Base-by-base conservation (phyloP, 1,140 invertebrate species). In the Trichogramma pretiosum region DNA sequence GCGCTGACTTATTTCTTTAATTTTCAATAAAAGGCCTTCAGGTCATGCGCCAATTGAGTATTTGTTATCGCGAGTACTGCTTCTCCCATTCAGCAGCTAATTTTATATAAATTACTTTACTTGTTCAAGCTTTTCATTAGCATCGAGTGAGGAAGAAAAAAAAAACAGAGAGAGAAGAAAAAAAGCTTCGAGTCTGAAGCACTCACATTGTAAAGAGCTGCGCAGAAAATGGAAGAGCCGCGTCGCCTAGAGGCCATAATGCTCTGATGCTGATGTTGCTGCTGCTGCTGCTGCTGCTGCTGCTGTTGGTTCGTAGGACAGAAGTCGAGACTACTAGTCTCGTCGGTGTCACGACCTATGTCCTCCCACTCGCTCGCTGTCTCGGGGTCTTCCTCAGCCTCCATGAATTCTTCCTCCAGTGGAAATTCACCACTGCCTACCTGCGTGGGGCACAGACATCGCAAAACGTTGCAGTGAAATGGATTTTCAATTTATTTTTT, bases 391-490 rank as follows among this genome's bases (percentile, higher is more conserved):
- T 84, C 81, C 82, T 82, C 86, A 41, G 88, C 84, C 36, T 85
- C 78, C 3, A 84, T 10, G 21, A 47, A 87, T 53, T 88, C 85
- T 47, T 89, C 85, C 36, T 86, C 78, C 3, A 85, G 73, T 0
- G 83, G 80, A 28, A 85, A 84, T 64, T 90, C 87, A 3, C 86
- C 86, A 52, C 84, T 87, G 5, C 86, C 86, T 30, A 89, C 79
- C 82, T 84, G 48, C 33, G 5, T n/a, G n/a, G 17, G 2, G 26
- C 28, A 39, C 16, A 3, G 2, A 34, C 17, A 5, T 28, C 24
- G n/a, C n/a, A n/a, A n/a, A n/a, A n/a, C n/a, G n/a, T n/a, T n/a
- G n/a, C n/a, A n/a, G n/a, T n/a, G n/a, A n/a, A n/a, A n/a, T n/a
- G n/a, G n/a, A n/a, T n/a, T n/a, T n/a, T n/a, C n/a, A n/a, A n/a